Conservation (phyloP, 2,888 invertebrate genomes). For the Meloe dianella region DNA sequence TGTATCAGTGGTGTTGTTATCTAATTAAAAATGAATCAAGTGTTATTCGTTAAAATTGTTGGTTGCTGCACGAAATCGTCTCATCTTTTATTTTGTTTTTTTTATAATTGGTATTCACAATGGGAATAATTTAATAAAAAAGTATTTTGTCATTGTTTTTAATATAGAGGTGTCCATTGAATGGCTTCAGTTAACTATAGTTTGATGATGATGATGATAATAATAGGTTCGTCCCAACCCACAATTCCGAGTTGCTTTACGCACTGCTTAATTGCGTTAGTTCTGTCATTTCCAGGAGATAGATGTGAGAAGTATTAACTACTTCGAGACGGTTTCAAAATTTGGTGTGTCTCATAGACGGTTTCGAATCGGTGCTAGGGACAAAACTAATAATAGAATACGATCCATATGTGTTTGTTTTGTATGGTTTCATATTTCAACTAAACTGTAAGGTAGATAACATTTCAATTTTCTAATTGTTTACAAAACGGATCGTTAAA, state of each 20-base stretch:
- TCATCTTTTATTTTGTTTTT: neutral
- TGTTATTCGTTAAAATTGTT: neutral
- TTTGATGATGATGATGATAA: neutral
- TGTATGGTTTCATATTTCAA: too few relatives aligned
- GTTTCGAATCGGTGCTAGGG: too few relatives aligned
- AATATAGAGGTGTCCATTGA: neutral
- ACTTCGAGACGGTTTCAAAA: too few relatives aligned
- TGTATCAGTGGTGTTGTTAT: neutral
- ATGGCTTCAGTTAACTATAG: neutral
- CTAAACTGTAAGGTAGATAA: too few relatives aligned
- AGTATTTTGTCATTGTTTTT: neutral
- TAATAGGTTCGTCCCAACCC: neutral
- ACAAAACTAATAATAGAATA: too few relatives aligned
- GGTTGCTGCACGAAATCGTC: neutral
- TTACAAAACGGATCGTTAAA: neutral
- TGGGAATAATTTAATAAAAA: neutral
- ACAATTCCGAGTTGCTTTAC: neutral
- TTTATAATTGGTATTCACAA: neutral
- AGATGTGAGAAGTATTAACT: too few relatives aligned
- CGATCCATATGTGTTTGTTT: too few relatives aligned
- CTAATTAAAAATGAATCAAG: conserved; percentile 8
- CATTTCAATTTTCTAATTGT: too few relatives aligned
- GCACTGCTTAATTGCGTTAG: too few relatives aligned
- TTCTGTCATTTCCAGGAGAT: too few relatives aligned
- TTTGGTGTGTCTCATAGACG: too few relatives aligned